These are phyloP conservation scores for Drepana arcuata DNA, from an alignment of 1,140 invertebrate genomes.

Conservation along the genomic window DNA sequence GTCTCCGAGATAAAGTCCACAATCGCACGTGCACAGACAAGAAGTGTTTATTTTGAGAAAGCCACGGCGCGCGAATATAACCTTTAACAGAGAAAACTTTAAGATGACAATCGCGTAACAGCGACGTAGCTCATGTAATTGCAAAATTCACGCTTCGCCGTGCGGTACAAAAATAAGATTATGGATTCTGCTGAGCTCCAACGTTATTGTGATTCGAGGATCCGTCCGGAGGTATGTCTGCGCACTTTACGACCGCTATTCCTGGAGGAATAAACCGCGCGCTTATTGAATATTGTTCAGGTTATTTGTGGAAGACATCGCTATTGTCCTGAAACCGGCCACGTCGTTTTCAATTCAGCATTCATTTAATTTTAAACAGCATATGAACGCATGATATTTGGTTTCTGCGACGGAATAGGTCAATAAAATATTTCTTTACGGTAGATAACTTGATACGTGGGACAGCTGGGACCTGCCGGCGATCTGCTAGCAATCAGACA, in stretches of 20 bases:
- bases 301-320: constrained; percentile 63
- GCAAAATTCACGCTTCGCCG: constrained; percentile 69
- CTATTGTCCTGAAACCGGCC: constrained; percentile 43
- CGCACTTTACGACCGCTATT: constrained; percentile 65
- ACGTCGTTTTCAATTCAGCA: too few relatives aligned
- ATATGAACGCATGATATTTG: too few relatives aligned
- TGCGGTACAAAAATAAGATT: constrained; percentile 72
- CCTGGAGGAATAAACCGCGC: constrained; percentile 62
- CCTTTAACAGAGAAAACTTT: constrained; percentile 25
- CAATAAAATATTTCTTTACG: too few relatives aligned
- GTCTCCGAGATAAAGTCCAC: constrained; percentile 65
- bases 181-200: constrained; percentile 68
- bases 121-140: constrained; percentile 45
- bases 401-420: too few relatives aligned
- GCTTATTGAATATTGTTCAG: constrained; percentile 67
- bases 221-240: constrained; percentile 68
- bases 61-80: constrained; percentile 27
- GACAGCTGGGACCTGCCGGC: too few relatives aligned
- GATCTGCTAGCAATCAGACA: too few relatives aligned
- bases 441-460: too few relatives aligned
- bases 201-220: constrained; percentile 71
- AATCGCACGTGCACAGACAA: constrained; percentile 66
- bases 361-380: too few relatives aligned
- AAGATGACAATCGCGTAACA: constrained; percentile 36
- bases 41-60: constrained; percentile 66